phyloP scores from a whole-genome alignment of 2,797 vertebrate species.

The Hipposideros larvatus region DNA sequence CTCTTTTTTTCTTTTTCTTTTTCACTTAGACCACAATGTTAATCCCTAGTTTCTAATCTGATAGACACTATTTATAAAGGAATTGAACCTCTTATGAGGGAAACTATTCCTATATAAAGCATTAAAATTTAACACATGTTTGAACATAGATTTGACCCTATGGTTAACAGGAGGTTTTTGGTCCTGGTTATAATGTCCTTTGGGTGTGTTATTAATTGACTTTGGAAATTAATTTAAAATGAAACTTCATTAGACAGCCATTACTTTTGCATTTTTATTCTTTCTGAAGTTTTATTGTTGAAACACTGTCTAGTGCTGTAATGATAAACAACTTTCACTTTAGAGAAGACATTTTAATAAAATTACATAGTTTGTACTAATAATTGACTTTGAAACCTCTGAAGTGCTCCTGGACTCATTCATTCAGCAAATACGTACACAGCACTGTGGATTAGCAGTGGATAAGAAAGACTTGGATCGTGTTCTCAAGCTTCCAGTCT shows the following conservation, averaged over 20 bases:
- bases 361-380: background rate
- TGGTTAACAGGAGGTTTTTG: slow-evolving; percentile 66
- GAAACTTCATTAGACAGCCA: slow-evolving; percentile 80
- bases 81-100: slow-evolving; percentile 32
- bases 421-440: background rate
- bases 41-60: slow-evolving; percentile 38
- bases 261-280: slow-evolving; percentile 77
- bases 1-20: slow-evolving; percentile 43
- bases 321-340: background rate
- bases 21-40: background rate
- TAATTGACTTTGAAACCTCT: background rate
- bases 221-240: slow-evolving; percentile 84
- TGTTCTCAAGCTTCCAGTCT: background rate
- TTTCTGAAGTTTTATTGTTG: slow-evolving; percentile 64
- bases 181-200: slow-evolving; percentile 62
- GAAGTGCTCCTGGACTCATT: background rate
- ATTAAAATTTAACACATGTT: slow-evolving; percentile 49
- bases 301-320: background rate
- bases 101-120: slow-evolving; percentile 60
- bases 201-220: slow-evolving; percentile 77
- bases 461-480: background rate
- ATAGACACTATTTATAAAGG: slow-evolving; percentile 50
- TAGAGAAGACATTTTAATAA: slow-evolving; percentile 19
- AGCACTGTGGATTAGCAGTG: background rate
- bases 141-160: slow-evolving; percentile 52